Percentiles rank a stretch among this genome's conserved stretches.
Evolutionary conservation across 1,140 invertebrate species (phyloP).

Genomic region (Anoplolepis gracilipes): DNA sequence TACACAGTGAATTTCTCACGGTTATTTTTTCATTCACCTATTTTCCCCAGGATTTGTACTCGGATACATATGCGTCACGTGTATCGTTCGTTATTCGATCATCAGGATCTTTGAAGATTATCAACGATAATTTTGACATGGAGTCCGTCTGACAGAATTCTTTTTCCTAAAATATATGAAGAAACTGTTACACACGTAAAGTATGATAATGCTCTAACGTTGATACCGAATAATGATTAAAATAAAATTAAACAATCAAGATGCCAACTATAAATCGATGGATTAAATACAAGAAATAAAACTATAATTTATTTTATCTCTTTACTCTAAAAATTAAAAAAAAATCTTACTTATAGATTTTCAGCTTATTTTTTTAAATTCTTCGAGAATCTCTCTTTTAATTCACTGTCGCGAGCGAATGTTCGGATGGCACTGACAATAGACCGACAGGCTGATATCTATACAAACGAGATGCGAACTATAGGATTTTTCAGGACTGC

Average conservation of each 20-base stretch:
- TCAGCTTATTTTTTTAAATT: background rate
- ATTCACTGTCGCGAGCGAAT: background rate
- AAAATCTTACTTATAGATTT: background rate
- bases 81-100: slow-evolving; percentile 32
- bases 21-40: background rate
- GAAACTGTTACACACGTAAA: background rate
- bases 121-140: slow-evolving; percentile 36
- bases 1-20: background rate
- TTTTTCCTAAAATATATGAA: slow-evolving; percentile 5
- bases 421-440: background rate
- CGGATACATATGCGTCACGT: background rate
- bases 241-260: background rate
- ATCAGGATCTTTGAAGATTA: slow-evolving; percentile 4
- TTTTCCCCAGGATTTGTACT: background rate
- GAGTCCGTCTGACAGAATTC: background rate
- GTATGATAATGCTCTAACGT: background rate
- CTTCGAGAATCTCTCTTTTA: background rate
- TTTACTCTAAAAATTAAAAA: background rate
- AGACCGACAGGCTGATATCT: slow-evolving; percentile 11
- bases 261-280: background rate
- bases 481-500: slow-evolving; percentile 75
- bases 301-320: background rate
- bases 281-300: background rate
- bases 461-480: slow-evolving; percentile 75
- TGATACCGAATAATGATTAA: background rate